Percentiles rank a stretch among this genome's conserved stretches.
Evolutionary conservation across 2,888 invertebrate species (phyloP).

Genomic region (Holacanthella duospinosa): DNA sequence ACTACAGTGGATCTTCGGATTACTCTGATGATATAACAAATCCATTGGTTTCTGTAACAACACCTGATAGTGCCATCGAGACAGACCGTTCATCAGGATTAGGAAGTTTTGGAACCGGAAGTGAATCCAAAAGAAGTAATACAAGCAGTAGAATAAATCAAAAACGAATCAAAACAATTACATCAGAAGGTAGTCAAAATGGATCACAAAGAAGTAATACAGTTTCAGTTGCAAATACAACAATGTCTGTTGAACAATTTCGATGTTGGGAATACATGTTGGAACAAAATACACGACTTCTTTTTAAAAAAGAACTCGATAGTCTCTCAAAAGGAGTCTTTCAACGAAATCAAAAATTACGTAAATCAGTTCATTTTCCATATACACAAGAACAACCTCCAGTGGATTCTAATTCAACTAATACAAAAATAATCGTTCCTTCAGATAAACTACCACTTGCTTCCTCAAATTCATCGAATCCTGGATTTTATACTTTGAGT

Average conservation of each 20-base stretch:
- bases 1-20: slow-evolving; percentile 33
- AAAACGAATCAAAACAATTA: background rate
- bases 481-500: slow-evolving; percentile 35
- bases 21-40: slow-evolving; percentile 34
- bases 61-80: slow-evolving; percentile 37
- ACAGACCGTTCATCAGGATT: slow-evolving; percentile 30
- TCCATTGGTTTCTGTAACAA: slow-evolving; percentile 35
- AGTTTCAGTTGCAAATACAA: slow-evolving; percentile 33
- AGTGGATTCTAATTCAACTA: background rate
- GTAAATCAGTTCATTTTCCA: slow-evolving; percentile 35
- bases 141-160: background rate
- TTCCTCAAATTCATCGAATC: slow-evolving; percentile 7
- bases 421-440: too few relatives aligned
- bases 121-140: background rate
- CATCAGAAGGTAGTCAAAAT: slow-evolving; percentile 36
- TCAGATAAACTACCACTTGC: slow-evolving; percentile 5
- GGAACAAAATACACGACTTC: slow-evolving; percentile 75
- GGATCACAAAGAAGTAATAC: slow-evolving; percentile 33
- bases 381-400: slow-evolving; percentile 18
- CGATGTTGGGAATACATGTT: slow-evolving; percentile 90
- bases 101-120: slow-evolving; percentile 17
- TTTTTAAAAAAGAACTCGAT: slow-evolving; percentile 78
- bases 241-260: slow-evolving; percentile 70
- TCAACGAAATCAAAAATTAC: slow-evolving; percentile 28
- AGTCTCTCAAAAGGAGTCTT: slow-evolving; percentile 50